Evolutionary conservation across 1,140 invertebrate genomes (phyloP).

Genomic region (Nephila pilipes): DNA sequence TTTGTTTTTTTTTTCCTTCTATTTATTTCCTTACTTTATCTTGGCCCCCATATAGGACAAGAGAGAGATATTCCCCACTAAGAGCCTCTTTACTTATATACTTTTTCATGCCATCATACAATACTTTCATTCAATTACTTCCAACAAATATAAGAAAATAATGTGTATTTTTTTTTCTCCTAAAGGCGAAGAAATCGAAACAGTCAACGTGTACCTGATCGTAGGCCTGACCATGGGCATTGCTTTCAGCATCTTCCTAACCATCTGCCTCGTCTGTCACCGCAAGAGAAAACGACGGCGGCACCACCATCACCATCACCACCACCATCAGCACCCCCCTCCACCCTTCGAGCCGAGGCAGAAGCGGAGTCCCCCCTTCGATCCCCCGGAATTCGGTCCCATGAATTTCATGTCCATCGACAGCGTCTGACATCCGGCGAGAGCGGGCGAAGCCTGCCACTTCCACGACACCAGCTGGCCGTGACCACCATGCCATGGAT

Average conservation of each 20-base stretch:
- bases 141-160: too few species aligned
- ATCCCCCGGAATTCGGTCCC: conserved; percentile 80
- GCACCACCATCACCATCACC: conserved; percentile 79
- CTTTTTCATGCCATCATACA: too few species aligned
- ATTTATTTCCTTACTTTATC: too few species aligned
- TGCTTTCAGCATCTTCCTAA: conserved; percentile 76
- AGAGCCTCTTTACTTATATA: too few species aligned
- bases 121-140: too few species aligned
- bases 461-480: neutral
- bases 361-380: conserved; percentile 82
- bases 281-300: conserved; percentile 80
- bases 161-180: neutral
- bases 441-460: neutral
- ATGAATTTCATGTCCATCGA: conserved; percentile 71
- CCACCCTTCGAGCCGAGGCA: conserved; percentile 79
- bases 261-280: conserved; percentile 80
- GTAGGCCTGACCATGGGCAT: conserved; percentile 77
- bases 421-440: conserved; percentile 62
- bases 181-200: conserved; percentile 45
- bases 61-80: too few species aligned
- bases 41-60: too few species aligned
- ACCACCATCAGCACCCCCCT: conserved; percentile 59
- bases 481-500: neutral
- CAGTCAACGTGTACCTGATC: conserved; percentile 76
- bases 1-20: too few species aligned